A percentile compares a stretch with the other conserved stretches of the same genome.
phyloP scores from a whole-genome alignment of 1,140 invertebrate genomes.

The Drosophila burlai region DNA sequence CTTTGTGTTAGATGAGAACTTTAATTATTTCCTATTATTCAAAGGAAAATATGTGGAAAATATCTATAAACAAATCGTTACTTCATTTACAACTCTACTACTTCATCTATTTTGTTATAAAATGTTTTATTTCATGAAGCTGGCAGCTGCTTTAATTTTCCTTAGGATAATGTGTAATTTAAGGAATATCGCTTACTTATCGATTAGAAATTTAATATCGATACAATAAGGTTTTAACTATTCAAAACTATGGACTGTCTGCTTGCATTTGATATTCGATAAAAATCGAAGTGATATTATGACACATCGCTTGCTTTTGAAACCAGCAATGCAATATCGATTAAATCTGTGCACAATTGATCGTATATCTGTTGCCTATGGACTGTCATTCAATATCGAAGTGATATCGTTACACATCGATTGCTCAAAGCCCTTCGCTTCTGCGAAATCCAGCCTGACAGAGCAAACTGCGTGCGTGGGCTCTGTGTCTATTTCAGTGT shows the following conservation, averaged over 20 bases:
- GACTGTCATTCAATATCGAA: neutral
- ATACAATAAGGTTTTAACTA: too few species aligned
- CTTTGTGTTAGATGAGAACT: neutral
- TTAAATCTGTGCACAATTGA: neutral
- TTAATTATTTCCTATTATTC: neutral
- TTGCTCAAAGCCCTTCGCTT: neutral
- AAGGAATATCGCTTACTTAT: neutral
- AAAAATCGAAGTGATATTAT: neutral
- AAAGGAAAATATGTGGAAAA: neutral
- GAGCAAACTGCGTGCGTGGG: neutral
- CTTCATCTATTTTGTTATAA: neutral
- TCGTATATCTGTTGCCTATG: neutral
- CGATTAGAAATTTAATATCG: too few species aligned
- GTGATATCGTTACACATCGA: constrained; percentile 1
- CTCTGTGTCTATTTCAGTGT: neutral
- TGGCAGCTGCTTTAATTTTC: neutral
- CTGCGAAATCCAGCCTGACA: neutral
- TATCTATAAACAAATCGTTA: neutral
- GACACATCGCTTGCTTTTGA: neutral
- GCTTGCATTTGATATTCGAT: too few species aligned
- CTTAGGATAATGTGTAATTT: neutral
- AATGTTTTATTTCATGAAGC: neutral
- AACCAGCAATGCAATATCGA: neutral
- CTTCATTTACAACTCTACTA: neutral
- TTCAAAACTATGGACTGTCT: too few species aligned